A percentile compares a stretch with the other conserved stretches of the same genome.
Conservation (phyloP, 2,113 vertebrate genomes). For the Pterocles orientalis region DNA sequence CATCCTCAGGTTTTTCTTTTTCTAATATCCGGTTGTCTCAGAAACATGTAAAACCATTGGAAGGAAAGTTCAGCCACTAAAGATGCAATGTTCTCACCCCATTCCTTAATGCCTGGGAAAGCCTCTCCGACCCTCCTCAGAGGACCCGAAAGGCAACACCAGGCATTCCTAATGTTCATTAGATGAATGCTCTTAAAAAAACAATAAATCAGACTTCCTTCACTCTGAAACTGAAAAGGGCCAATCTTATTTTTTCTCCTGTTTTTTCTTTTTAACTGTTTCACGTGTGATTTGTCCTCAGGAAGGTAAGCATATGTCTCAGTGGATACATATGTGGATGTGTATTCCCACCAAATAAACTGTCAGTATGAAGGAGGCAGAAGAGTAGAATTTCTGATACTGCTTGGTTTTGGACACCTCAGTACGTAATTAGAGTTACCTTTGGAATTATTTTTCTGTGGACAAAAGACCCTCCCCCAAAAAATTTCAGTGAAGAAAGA, state of each 20-base stretch:
- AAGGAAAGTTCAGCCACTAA: background rate
- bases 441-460: background rate
- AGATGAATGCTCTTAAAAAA: background rate
- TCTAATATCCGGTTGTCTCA: background rate
- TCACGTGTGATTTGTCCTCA: background rate
- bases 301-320: background rate
- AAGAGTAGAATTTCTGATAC: background rate
- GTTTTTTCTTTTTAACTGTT: background rate
- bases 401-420: background rate
- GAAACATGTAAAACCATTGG: background rate
- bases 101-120: background rate
- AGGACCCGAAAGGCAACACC: background rate
- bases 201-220: background rate
- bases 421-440: background rate
- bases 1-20: background rate
- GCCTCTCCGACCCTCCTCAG: background rate
- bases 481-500: background rate
- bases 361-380: background rate
- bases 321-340: background rate
- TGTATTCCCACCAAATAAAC: background rate
- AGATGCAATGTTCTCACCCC: background rate
- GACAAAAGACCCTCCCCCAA: background rate
- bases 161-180: background rate
- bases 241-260: background rate
- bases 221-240: background rate